Conservation (phyloP, 2,888 invertebrate genomes). For the Acronicta leporina region DNA sequence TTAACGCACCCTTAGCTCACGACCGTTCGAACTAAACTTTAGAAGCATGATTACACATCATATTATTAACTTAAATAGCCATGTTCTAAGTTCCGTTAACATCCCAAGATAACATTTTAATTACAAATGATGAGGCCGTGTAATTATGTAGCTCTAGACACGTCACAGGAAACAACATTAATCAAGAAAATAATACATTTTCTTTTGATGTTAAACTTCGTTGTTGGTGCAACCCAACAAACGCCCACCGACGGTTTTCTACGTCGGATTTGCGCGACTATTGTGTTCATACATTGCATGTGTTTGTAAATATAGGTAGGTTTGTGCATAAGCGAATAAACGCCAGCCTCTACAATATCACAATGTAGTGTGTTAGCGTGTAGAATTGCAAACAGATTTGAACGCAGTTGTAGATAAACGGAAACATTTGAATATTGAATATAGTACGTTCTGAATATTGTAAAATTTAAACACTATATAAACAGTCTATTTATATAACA, state of each 20-base stretch:
- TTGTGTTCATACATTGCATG: conserved; percentile 22
- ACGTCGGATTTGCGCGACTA: conserved; percentile 8
- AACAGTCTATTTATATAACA: too few species aligned
- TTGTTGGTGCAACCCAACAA: conserved; percentile 14
- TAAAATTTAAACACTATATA: too few species aligned
- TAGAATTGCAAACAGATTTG: conserved; percentile 12
- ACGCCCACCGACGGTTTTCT: conserved; percentile 28
- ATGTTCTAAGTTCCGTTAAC: conserved; percentile 29
- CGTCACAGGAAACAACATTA: conserved; percentile 13
- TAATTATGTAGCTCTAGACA: neutral
- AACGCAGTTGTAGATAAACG: conserved; percentile 17
- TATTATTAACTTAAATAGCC: conserved; percentile 25
- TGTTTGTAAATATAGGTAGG: conserved; percentile 7
- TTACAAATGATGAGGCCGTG: conserved; percentile 17
- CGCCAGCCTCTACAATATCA: conserved; percentile 38
- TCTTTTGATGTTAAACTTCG: conserved; percentile 15
- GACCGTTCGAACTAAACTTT: neutral
- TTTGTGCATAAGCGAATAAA: conserved; percentile 27
- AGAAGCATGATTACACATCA: conserved; percentile 11
- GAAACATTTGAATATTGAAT: conserved; percentile 7
- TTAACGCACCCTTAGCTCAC: neutral
- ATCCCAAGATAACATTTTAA: conserved; percentile 20
- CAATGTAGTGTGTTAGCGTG: conserved; percentile 29
- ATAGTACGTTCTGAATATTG: neutral
- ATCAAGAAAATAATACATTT: conserved; percentile 5